Evolutionary conservation across 2,797 vertebrate species (phyloP), one percentile per base, ranked within the genome.

Genomic region (Astyanax mexicanus): DNA sequence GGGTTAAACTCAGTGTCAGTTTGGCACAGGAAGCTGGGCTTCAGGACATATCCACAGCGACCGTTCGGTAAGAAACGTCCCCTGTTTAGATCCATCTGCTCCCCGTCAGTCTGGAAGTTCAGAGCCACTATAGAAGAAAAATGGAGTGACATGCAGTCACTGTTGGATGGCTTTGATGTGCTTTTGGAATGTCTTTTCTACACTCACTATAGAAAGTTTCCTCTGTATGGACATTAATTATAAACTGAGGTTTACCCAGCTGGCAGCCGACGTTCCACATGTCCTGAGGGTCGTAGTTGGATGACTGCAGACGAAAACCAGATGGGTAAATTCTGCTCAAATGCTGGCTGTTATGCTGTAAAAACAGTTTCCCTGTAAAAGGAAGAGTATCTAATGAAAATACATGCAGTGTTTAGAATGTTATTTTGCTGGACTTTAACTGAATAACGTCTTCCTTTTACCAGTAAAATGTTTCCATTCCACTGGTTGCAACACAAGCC

Each of bases 191-290:
- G 21, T 6, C 21, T 42, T 25, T 27, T 38, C 10, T 61, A 23
- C 58, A 12, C 35, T 61, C 0, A 38, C 35, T 13, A 40, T 21
- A 52, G 42, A 25, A 51, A 17, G 10, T 6, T 52, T 11, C 19
- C 25, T 25, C 44, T 19, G 7, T 35, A 60, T 47, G 62, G 3
- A 65, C 8, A 61, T 38, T 7, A 19, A 72, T 25, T 32, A n/a
- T n/a, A n/a, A n/a, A n/a, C n/a, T n/a, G 17, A 45, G 21, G 4
- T 92, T 94, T 81, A 99, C 97, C 98, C 44, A 99, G 91, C 85
- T 99, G 97, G 80, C 95, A 99, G 73, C 97, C 97, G 0, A 81
- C 92, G 0, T 98, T 98, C 96, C 97, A 99, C 97, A 98, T 98
- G 58, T 98, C 96, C 90, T 98, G 96, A 76, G 97, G 97, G 86